Evolutionary conservation across 2,797 vertebrate species (phyloP), one percentile per base, ranked within the genome.

Genomic region (Schizopygopsis malacanthus): DNA sequence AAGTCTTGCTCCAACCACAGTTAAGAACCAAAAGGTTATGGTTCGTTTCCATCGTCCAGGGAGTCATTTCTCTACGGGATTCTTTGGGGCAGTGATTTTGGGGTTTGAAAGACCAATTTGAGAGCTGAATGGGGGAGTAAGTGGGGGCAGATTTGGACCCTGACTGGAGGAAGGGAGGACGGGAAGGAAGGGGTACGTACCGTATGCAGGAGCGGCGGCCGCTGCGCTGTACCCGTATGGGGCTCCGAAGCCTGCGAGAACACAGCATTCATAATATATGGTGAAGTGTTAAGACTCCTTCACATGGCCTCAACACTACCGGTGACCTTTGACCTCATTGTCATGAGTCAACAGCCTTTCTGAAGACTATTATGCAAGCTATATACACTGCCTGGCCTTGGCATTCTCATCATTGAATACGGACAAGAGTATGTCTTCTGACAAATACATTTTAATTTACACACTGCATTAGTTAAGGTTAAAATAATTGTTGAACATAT

Each of bases 151-250:
- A 87, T 83, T 84, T 80, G 63, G 75, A 89, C 71, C 86, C 71
- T 81, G 79, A 90, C 65, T 67, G 45, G 80, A 75, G n/a, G 45
- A 47, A 37, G 54, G 16, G 79, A 59, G 86, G 59, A 72, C 28
- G 87, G 12, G 69, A 72, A 63, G 85, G 8, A 72, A 43, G 84
- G 11, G 87, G 87, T 95, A 97, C 98, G 22, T 98, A 99, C 98
- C 98, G 83, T 99, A 99, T 86, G 98, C 97, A 86, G 98, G 98
- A 59, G 96, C 94, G 87, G 95, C 95, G 85, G 98, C 96, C 11
- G 98, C 97, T 28, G 98, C 95, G 85, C 96, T 97, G 91, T 99
- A 99, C 86, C 97, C 98, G 50, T 99, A 99, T 0, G 98, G 98
- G 83, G 97, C 94, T 91, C 98, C 97, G 2, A 99, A 99, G 88